These are phyloP conservation scores for Ctenomys sociabilis DNA, from an alignment of 2,113 vertebrate genomes.

Conservation along the genomic window DNA sequence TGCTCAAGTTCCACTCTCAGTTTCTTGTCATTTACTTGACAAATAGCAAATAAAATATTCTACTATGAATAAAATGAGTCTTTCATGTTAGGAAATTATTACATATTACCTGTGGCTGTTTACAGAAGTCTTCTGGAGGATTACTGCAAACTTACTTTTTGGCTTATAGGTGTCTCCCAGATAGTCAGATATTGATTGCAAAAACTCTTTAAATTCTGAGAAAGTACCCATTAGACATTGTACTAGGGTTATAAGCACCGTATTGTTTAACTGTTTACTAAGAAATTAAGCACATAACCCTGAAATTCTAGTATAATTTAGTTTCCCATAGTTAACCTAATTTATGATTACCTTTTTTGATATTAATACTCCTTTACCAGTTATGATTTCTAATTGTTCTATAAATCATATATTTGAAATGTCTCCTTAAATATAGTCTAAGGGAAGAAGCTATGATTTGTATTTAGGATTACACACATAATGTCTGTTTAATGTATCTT, in stretches of 20 bases:
- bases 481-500: conserved; percentile 1
- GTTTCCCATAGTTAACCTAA: neutral
- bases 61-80: neutral
- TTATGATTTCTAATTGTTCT: neutral
- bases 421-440: neutral
- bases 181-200: neutral
- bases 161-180: neutral
- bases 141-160: conserved; percentile 5
- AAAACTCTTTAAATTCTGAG: conserved; percentile 25
- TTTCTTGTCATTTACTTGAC: neutral
- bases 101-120: neutral
- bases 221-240: neutral
- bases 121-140: neutral
- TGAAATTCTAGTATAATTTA: neutral
- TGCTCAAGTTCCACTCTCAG: neutral
- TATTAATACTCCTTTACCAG: neutral
- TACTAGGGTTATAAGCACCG: neutral
- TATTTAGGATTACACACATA: neutral
- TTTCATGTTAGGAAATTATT: neutral
- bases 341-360: neutral
- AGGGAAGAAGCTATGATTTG: neutral
- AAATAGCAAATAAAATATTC: neutral
- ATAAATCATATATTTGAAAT: neutral
- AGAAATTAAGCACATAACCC: neutral
- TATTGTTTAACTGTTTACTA: neutral